These are phyloP conservation scores for Mystacornis crossleyi DNA, from an alignment of 2,113 vertebrate genomes.

Conservation along the genomic window DNA sequence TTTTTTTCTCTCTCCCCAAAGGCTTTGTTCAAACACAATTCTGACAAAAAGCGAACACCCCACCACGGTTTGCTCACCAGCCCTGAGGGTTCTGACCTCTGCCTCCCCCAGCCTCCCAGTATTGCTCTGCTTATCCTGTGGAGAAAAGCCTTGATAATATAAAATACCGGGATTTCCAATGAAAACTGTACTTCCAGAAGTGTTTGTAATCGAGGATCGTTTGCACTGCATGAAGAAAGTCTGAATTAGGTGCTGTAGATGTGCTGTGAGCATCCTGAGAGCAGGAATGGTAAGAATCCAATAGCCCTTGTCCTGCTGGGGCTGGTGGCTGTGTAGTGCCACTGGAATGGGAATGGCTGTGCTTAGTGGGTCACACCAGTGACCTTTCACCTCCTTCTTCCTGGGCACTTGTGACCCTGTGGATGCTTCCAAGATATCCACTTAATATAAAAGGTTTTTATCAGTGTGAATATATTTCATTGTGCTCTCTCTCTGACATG, in stretches of 20 bases:
- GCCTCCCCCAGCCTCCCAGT: neutral
- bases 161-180: neutral
- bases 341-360: neutral
- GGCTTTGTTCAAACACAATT: neutral
- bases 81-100: neutral
- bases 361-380: neutral
- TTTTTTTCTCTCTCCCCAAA: neutral
- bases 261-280: neutral
- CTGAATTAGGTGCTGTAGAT: neutral
- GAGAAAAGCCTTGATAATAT: neutral
- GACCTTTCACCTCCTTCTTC: neutral
- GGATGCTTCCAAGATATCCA: neutral
- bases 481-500: neutral
- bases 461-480: accelerated
- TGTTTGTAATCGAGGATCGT: neutral
- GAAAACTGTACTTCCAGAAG: neutral
- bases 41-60: neutral
- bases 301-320: neutral
- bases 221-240: neutral
- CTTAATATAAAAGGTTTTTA: neutral
- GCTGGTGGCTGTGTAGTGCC: neutral
- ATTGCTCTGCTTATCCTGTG: neutral
- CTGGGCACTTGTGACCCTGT: neutral
- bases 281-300: neutral
- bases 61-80: accelerated